Evolutionary conservation across 2,888 invertebrate species (phyloP).

Genomic region (Crossocerus cetratus): DNA sequence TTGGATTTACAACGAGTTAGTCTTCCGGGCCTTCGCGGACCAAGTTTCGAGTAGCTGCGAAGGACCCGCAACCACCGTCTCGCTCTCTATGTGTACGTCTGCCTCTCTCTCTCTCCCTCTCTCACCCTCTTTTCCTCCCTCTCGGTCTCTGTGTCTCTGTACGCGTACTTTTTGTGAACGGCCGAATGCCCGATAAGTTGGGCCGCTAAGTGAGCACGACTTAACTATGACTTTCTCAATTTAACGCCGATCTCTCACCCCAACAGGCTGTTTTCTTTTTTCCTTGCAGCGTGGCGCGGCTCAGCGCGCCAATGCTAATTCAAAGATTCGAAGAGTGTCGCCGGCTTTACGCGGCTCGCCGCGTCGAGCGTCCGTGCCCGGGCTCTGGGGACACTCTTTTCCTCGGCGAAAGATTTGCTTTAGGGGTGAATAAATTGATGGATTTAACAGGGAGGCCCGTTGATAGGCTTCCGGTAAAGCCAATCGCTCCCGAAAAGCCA

Average conservation of each 20-base stretch:
- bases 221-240: conserved; percentile 18
- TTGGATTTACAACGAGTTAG: conserved; percentile 71
- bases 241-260: background rate
- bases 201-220: conserved; percentile 41
- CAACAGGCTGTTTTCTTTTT: conserved; percentile 7
- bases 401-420: background rate
- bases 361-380: background rate
- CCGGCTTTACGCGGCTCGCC: conserved; percentile 10
- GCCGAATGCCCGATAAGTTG: conserved; percentile 41
- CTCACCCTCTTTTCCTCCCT: too few species aligned
- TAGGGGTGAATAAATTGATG: conserved; percentile 29
- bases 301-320: background rate
- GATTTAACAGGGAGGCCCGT: conserved; percentile 11
- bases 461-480: conserved; percentile 20
- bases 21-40: conserved; percentile 55
- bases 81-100: conserved; percentile 30
- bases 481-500: conserved; percentile 17
- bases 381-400: too few species aligned
- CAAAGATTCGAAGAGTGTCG: conserved; percentile 8
- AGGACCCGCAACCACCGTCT: conserved; percentile 32
- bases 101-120: background rate
- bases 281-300: background rate
- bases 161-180: conserved; percentile 22
- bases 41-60: conserved; percentile 60
- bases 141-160: background rate